phyloP scores from a whole-genome alignment of 2,797 vertebrate species.

The Muscicapa comitata region DNA sequence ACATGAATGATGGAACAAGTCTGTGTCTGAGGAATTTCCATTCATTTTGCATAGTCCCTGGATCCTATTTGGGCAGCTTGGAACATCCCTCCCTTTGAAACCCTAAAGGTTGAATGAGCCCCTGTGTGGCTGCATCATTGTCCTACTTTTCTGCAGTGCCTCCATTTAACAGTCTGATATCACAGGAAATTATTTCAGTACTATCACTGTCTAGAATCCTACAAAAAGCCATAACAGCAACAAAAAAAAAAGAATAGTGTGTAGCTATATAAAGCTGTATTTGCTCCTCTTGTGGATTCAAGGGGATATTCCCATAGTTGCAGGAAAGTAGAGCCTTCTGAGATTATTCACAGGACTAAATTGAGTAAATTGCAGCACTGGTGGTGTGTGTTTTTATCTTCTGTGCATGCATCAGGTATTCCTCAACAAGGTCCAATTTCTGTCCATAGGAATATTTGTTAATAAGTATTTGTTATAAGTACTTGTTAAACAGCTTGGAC shows the following conservation, averaged over 20 bases:
- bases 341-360: neutral
- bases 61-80: constrained; percentile 75
- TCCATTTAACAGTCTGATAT: constrained; percentile 82
- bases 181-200: constrained; percentile 85
- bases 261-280: neutral
- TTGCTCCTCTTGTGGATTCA: neutral
- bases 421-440: neutral
- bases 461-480: constrained; percentile 8
- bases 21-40: constrained; percentile 70
- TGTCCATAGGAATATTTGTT: neutral
- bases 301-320: neutral
- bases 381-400: neutral
- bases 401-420: neutral
- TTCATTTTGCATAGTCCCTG: constrained; percentile 74
- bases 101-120: constrained; percentile 73
- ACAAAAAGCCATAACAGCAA: constrained; percentile 69
- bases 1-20: constrained; percentile 65
- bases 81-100: constrained; percentile 67
- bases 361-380: neutral
- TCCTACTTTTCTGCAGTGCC: constrained; percentile 78
- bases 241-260: neutral
- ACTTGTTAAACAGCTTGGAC: constrained; percentile 12
- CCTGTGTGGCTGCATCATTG: constrained; percentile 77
- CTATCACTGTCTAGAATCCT: constrained; percentile 81
- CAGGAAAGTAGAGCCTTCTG: neutral